Evolutionary conservation across 2,888 invertebrate genomes (phyloP), one percentile per base, ranked within the genome.

Genomic region (Meandrusa payeni): DNA sequence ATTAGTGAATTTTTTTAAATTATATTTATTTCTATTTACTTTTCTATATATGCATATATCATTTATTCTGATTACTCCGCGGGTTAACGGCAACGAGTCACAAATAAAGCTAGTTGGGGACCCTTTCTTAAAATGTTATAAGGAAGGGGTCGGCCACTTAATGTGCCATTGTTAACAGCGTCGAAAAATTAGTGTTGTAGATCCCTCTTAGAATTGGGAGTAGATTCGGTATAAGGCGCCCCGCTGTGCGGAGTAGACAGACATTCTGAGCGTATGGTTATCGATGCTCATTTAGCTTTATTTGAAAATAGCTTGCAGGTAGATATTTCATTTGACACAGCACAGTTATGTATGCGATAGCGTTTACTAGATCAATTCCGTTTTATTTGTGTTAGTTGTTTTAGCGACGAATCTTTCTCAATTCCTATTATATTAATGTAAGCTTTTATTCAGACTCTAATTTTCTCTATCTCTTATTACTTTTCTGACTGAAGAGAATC

Each of bases 171-270:
- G 56, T 55, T 59, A 60, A 52, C 51, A 57, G 48, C 59, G 54
- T 53, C 60, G 63, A 69, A 69, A n/a, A 76, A 70, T 67, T 69
- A 59, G 61, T 68, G 57, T 54, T 61, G 64, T 67, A 60, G 68
- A 77, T 77, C 79, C 76, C 79, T 81, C 75, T 80, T 76, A 69
- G 74, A 71, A 70, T 74, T 69, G 55, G 69, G 70, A 69, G 68
- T 70, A 54, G 59, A 64, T 66, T 63, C 76, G 78, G 75, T 72
- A 72, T 68, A 62, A 66, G 48, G 38, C 41, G 27, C 47, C 51
- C 43, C 45, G n/a, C n/a, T n/a, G n/a, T n/a, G n/a, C n/a, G n/a
- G n/a, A n/a, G n/a, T n/a, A n/a, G n/a, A n/a, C n/a, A n/a, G n/a
- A n/a, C 70, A 74, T 77, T 77, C 74, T 68, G 68, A 70, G 70